Percentiles rank a stretch among this genome's conserved stretches.
These are phyloP conservation scores for Ciconia boyciana DNA, from an alignment of 2,113 vertebrate genomes.

Conservation along the genomic window DNA sequence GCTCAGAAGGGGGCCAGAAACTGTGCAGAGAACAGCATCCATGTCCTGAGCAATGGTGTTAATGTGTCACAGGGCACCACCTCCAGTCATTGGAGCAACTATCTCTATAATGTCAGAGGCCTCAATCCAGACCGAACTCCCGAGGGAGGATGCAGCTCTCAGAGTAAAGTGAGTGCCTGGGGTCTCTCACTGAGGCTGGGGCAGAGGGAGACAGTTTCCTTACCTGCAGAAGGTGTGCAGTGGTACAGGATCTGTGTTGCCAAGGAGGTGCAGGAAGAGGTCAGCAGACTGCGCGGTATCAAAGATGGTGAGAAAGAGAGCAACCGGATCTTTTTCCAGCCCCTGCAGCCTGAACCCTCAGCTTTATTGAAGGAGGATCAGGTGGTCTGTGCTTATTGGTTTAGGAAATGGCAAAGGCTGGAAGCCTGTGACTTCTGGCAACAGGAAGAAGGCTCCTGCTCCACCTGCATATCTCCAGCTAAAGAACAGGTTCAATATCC, in stretches of 20 bases:
- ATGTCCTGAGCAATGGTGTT: neutral
- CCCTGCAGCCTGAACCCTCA: neutral
- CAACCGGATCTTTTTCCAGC: neutral
- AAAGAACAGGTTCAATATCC: neutral
- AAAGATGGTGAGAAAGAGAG: neutral
- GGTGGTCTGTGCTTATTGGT: neutral
- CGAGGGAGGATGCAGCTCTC: neutral
- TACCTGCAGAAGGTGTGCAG: neutral
- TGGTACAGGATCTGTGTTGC: neutral
- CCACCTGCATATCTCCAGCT: neutral
- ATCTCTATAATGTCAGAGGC: neutral
- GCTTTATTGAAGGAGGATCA: neutral
- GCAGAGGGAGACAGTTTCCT: neutral
- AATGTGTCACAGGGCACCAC: neutral
- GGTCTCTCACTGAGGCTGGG: neutral
- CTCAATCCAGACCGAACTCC: neutral
- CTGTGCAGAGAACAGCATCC: neutral
- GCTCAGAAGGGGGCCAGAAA: neutral
- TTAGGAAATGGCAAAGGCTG: neutral
- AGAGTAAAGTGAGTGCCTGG: neutral
- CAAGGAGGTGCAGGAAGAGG: neutral
- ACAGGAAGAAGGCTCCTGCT: neutral
- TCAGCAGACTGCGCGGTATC: neutral
- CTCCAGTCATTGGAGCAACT: neutral
- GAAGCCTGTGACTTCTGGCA: neutral